Conservation (phyloP, 2,113 vertebrate genomes). For the Brachyistius frenatus region DNA sequence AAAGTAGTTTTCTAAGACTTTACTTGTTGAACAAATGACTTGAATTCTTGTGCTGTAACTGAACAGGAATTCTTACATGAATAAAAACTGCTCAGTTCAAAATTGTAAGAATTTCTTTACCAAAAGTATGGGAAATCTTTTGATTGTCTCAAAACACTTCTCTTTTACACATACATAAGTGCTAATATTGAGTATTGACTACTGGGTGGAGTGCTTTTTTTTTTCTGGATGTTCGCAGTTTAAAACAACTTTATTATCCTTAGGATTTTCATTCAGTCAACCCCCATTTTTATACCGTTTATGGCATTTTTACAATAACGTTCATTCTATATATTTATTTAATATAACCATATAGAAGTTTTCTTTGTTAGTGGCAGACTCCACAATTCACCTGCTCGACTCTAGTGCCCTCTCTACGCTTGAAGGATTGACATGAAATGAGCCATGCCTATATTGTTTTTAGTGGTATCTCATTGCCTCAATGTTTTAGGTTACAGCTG, state of each 20-base stretch:
- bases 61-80: slow-evolving; percentile 38
- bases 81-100: slow-evolving; percentile 54
- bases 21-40: slow-evolving; percentile 46
- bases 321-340: too few relatives aligned
- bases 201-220: too few relatives aligned
- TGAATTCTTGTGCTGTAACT: slow-evolving; percentile 51
- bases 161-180: too few relatives aligned
- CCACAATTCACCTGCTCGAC: background rate
- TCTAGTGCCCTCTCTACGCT: background rate
- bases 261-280: background rate
- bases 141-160: too few relatives aligned
- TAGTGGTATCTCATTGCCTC: background rate
- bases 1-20: slow-evolving; percentile 55
- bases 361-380: too few relatives aligned
- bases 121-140: background rate
- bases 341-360: too few relatives aligned
- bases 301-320: too few relatives aligned
- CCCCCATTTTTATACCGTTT: background rate
- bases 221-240: too few relatives aligned
- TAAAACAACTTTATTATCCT: too few relatives aligned
- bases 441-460: background rate
- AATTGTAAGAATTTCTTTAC: slow-evolving; percentile 41
- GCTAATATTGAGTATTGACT: too few relatives aligned
- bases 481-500: too few relatives aligned
- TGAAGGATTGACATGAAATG: background rate